phyloP scores from a whole-genome alignment of 1,140 invertebrate genomes.

The Bombus superbus region DNA sequence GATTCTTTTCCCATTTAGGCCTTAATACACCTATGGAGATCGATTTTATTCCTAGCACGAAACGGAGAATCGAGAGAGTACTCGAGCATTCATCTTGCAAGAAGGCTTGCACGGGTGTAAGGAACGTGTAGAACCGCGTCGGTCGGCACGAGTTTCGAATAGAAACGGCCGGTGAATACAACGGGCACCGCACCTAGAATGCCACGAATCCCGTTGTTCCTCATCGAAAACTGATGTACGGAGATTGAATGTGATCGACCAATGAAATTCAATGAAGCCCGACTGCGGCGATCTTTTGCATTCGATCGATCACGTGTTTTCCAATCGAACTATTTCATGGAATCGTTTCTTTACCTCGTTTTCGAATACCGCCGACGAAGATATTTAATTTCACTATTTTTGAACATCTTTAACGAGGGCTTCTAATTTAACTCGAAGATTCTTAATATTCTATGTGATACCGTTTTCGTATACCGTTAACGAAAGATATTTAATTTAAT shows the following conservation, averaged over 20 bases:
- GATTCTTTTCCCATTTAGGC: neutral
- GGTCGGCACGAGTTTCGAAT: slow-evolving; percentile 39
- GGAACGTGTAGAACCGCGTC: slow-evolving; percentile 21
- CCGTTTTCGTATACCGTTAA: no score
- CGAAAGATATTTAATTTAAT: no score
- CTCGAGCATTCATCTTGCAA: slow-evolving; percentile 32
- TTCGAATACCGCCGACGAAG: neutral
- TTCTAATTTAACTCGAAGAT: no score
- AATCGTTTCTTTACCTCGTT: neutral
- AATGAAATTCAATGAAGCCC: slow-evolving; percentile 29
- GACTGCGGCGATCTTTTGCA: neutral
- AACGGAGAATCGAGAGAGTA: slow-evolving; percentile 17
- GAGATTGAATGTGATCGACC: slow-evolving; percentile 23
- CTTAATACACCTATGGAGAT: slow-evolving; percentile 1
- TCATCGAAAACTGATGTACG: slow-evolving; percentile 45
- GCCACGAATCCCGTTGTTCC: slow-evolving; percentile 44
- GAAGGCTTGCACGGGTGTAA: slow-evolving; percentile 26
- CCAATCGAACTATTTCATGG: neutral
- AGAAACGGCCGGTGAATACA: slow-evolving; percentile 47
- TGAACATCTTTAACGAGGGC: no score
- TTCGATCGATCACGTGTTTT: neutral
- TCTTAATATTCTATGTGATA: no score
- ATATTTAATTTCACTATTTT: neutral
- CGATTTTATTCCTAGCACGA: slow-evolving; percentile 29
- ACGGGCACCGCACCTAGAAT: slow-evolving; percentile 49